phyloP scores from a whole-genome alignment of 1,140 invertebrate genomes.

The Drosophila elegans region DNA sequence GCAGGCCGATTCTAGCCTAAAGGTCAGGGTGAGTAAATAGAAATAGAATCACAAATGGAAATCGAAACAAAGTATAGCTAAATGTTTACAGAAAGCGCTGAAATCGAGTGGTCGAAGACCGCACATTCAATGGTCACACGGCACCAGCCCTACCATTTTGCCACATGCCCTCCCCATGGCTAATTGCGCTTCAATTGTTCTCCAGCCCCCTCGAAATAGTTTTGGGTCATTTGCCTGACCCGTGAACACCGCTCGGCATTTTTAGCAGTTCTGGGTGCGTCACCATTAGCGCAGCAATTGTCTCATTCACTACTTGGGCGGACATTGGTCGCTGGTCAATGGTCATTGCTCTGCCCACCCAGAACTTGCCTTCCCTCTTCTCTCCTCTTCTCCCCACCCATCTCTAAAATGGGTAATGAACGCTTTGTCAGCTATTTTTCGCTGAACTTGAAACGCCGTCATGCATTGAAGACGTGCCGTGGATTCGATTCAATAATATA shows the following conservation, averaged over 20 bases:
- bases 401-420: neutral
- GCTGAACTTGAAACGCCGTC: conserved; percentile 47
- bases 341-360: conserved; percentile 37
- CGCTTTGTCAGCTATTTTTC: conserved; percentile 33
- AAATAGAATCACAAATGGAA: conserved; percentile 23
- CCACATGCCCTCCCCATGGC: neutral
- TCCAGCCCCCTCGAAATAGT: conserved; percentile 18
- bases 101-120: conserved; percentile 25
- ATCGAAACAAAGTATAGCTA: conserved; percentile 17
- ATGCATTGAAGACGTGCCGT: conserved; percentile 35
- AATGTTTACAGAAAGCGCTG: conserved; percentile 29
- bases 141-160: neutral
- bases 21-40: conserved; percentile 39
- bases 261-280: conserved; percentile 35
- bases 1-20: conserved; percentile 5
- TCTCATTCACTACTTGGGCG: conserved; percentile 28
- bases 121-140: conserved; percentile 37
- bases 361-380: neutral
- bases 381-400: neutral
- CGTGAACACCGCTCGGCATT: conserved; percentile 22
- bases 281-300: conserved; percentile 46
- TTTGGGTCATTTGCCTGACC: conserved; percentile 52
- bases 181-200: conserved; percentile 42
- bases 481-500: conserved; percentile 16
- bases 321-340: conserved; percentile 35